Conservation (phyloP, 2,113 vertebrate genomes). For the Sula dactylatra region DNA sequence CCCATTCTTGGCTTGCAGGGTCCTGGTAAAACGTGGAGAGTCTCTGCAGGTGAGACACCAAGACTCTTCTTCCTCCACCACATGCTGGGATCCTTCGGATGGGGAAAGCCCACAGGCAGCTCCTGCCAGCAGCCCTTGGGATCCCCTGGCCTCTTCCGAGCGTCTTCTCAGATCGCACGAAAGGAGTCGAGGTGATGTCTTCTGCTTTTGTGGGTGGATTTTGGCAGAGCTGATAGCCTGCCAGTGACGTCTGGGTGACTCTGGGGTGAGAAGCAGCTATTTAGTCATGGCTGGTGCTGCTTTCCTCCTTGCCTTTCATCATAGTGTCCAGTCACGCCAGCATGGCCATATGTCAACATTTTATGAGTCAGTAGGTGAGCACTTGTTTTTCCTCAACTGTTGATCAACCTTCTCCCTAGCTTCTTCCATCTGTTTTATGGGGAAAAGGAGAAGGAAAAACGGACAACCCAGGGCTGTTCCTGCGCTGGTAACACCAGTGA, state of each 20-base stretch:
- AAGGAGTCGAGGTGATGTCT: background rate
- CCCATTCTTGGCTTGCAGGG: background rate
- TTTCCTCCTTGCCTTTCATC: background rate
- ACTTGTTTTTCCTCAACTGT: background rate
- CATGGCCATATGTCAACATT: accelerated
- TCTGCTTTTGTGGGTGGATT: background rate
- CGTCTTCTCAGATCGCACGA: background rate
- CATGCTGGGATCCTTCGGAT: background rate
- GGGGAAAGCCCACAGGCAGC: background rate
- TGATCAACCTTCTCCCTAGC: background rate
- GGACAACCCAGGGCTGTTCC: background rate
- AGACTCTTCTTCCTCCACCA: background rate
- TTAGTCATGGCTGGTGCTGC: background rate
- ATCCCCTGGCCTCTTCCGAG: background rate
- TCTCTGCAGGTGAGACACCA: background rate
- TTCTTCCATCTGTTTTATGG: background rate
- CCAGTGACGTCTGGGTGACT: background rate
- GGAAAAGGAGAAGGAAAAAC: background rate
- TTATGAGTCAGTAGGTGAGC: background rate
- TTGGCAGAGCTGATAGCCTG: background rate
- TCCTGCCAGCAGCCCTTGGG: background rate
- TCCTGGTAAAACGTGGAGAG: background rate
- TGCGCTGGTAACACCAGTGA: background rate
- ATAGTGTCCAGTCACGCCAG: background rate
- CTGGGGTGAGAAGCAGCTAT: background rate